Evolutionary conservation across 2,113 vertebrate species (phyloP), one percentile per base, ranked within the genome.

Genomic region (Xyliphius kryptos): DNA sequence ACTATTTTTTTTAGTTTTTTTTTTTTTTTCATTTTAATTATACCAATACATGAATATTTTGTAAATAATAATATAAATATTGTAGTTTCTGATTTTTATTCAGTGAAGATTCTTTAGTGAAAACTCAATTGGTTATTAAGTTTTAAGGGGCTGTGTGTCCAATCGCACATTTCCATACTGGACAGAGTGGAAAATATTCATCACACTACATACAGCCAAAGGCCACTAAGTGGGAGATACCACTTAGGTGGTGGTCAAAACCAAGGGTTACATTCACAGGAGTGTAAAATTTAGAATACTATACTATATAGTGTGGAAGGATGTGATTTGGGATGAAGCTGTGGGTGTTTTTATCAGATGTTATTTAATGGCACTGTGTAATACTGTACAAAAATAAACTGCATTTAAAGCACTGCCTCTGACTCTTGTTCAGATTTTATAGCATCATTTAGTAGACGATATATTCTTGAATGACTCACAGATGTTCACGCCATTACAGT

Each of bases 31-130:
- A 64, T n/a, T 50, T 53, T 49, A 74, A 44, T 76, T 62, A 66
- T 75, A 74, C 68, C 81, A 80, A 81, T 75, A 77, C 51, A 85
- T 81, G 79, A 85, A 54, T 66, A 69, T 83, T 78, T 80, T 86
- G 83, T 87, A 84, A 84, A 82, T 86, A 85, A 75, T 85, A 82
- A 84, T 86, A 86, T 85, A 85, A 87, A 86, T 81, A 82, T 61
- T 77, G 65, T 84, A 85, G 81, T 69, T 60, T 65, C 67, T 61
- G 57, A n/a, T 55, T 73, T 70, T 63, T 61, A 71, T 77, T 61
- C 48, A 41, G 40, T 59, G 41, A 47, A 66, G 21, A 55, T 53
- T 16, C 46, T 59, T 67, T 19, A 53, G 51, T 50, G 14, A 38
- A 6, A 22, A 9, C 9, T 19, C 38, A 7, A 41, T 41, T 41